phyloP scores from a whole-genome alignment of 1,140 invertebrate genomes.

The Drosophila nigrodunni region DNA sequence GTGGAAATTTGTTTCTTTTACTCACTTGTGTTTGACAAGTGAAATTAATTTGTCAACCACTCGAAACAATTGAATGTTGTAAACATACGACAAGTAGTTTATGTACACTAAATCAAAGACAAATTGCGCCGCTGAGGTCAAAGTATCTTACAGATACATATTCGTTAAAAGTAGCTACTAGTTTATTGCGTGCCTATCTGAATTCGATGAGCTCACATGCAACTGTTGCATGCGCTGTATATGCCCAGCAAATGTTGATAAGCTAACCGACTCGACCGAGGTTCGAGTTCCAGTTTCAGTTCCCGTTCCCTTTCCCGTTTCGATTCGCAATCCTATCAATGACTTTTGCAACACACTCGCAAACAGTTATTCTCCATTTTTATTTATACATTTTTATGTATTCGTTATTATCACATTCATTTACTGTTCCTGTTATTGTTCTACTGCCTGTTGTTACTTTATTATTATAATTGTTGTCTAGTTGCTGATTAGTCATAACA shows the following conservation, averaged over 20 bases:
- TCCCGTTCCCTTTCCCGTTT: not conserved
- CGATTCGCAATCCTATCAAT: not conserved
- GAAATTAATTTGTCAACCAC: conserved; percentile 17
- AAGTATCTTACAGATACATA: conserved; percentile 11
- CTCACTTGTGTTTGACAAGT: conserved; percentile 13
- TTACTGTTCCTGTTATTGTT: conserved; percentile 32
- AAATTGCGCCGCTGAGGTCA: not conserved
- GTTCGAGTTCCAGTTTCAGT: conserved; percentile 11
- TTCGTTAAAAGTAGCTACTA: conserved; percentile 1
- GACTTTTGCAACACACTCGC: not conserved
- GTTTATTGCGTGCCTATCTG: conserved; percentile 8
- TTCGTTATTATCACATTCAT: conserved; percentile 37
- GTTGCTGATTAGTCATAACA: conserved; percentile 32
- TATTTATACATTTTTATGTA: conserved; percentile 13
- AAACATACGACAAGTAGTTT: conserved; percentile 20
- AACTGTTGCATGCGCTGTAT: conserved; percentile 20
- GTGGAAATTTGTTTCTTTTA: conserved; percentile 22
- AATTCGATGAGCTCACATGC: conserved; percentile 24
- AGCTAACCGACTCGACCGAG: not conserved
- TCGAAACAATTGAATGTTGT: conserved; percentile 19
- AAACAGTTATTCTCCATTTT: conserved; percentile 8
- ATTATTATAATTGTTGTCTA: conserved; percentile 6
- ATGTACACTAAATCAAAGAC: conserved; percentile 3
- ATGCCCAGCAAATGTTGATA: conserved; percentile 20
- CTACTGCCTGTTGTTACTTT: conserved; percentile 3